Conservation (phyloP, 2,113 vertebrate genomes). For the Aptenodytes patagonicus region DNA sequence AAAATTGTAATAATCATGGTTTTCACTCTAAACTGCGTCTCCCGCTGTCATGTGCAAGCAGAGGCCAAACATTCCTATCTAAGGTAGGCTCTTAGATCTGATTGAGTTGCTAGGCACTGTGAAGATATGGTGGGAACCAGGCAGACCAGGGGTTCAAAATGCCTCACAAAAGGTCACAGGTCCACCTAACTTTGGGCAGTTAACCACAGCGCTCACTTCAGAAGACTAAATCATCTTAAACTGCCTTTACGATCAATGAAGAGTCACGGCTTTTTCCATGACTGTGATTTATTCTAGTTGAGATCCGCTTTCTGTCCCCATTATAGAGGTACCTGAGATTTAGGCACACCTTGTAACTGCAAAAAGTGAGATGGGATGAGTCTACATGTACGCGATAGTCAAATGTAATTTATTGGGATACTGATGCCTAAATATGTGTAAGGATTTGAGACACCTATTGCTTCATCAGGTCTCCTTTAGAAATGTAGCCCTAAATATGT, state of each 20-base stretch:
- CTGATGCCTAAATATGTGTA: neutral
- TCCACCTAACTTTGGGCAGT: neutral
- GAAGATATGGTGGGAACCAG: neutral
- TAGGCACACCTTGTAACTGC: neutral
- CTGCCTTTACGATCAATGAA: neutral
- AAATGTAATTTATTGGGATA: neutral
- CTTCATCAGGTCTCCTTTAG: neutral
- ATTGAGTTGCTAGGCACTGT: neutral
- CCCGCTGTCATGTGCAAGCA: rapidly evolving
- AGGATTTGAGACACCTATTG: neutral
- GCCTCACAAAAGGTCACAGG: neutral
- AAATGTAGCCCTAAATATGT: neutral
- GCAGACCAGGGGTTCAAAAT: neutral
- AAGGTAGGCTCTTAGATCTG: neutral
- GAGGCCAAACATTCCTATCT: conserved; percentile 12
- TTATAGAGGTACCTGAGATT: neutral
- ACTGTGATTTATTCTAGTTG: neutral
- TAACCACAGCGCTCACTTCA: neutral
- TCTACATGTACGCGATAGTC: rapidly evolving
- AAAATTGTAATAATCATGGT: neutral
- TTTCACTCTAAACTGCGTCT: neutral
- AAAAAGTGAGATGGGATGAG: neutral
- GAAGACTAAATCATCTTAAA: neutral
- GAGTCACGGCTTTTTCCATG: neutral
- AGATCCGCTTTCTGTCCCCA: neutral